phyloP scores from a whole-genome alignment of 2,888 invertebrate genomes.

The Mythimna pallens region DNA sequence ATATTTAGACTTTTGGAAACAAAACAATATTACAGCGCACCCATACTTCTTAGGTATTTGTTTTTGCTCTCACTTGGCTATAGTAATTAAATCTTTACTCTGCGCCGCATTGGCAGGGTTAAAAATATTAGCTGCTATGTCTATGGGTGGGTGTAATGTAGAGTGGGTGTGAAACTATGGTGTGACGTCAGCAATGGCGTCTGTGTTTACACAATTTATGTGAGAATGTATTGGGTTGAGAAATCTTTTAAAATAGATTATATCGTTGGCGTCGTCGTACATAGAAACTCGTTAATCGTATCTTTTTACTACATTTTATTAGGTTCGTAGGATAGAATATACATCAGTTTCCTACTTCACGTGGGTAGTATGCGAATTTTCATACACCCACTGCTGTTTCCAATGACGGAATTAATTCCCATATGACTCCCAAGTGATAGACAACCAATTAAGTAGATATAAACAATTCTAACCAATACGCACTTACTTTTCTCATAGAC shows the following conservation, averaged over 20 bases:
- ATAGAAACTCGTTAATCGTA: slow-evolving; percentile 21
- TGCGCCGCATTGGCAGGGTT: slow-evolving; percentile 6
- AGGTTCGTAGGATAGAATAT: neutral
- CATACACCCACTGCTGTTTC: neutral
- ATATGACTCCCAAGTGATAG: neutral
- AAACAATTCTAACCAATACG: neutral
- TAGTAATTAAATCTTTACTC: neutral
- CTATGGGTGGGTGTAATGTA: slow-evolving; percentile 26
- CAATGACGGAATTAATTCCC: neutral
- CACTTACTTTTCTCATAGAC: neutral
- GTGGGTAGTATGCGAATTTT: slow-evolving; percentile 8
- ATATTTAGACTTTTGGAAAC: slow-evolving; percentile 23
- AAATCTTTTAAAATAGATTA: slow-evolving; percentile 53
- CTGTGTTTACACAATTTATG: slow-evolving; percentile 41
- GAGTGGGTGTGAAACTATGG: slow-evolving; percentile 51
- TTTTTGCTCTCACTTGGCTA: neutral
- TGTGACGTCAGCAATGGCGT: slow-evolving; percentile 47
- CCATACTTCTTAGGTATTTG: slow-evolving; percentile 17
- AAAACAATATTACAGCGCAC: slow-evolving; percentile 8
- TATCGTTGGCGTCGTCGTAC: neutral
- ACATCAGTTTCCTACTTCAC: neutral
- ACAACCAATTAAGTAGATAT: neutral
- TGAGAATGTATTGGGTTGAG: slow-evolving; percentile 36
- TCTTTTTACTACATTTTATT: slow-evolving; percentile 29
- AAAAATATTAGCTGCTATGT: slow-evolving; percentile 29